Base-by-base conservation (phyloP, 2,113 vertebrate genomes). In the Pampusana beccarii region DNA sequence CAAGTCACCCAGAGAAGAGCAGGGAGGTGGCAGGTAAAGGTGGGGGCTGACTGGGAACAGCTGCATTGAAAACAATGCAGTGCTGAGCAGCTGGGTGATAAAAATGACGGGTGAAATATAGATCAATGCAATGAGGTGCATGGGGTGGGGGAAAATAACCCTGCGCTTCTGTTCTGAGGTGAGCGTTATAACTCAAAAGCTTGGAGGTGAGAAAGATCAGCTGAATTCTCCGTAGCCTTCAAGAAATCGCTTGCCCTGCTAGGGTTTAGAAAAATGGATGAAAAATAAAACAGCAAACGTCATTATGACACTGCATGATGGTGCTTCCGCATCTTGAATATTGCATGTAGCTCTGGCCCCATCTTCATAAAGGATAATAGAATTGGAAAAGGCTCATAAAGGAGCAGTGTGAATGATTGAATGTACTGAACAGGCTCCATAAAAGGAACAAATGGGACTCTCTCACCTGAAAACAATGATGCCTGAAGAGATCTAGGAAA, bases 361-460 rank as follows among this genome's bases (percentile, higher is more conserved):
- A n/a, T 85, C 78, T 93, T 90, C 78, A 81, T 81, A 78, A 90
- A 87, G 51, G 78, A 7, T 62, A 81, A 74, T 14, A 50, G 81
- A 85, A 85, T 36, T 70, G 78, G 78, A 66, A 93, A 78, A 90
- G 46, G n/a, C 64, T 90, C 56, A 36, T 87, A 81, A 74, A 89
- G 81, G 46, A 50, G 31, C 85, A 85, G 57, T 61, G 13, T 79
- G 28, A 81, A 60, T 85, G 86, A 70, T 84, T 60, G 86, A 61
- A 86, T 46, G 11, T 60, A 77, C 64, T 70, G 46, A 93, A 33
- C 8, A 54, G 61, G 56, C 36, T 78, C n/a, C 51, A 53, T 80
- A 80, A 95, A 84, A 42, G 40, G 54, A 90, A 84, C 10, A 91
- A 87, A 89, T 91, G 31, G 29, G 60, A 44, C 8, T 38, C 31